Conservation (phyloP, 2,113 vertebrate species). For the Pipra filicauda region DNA sequence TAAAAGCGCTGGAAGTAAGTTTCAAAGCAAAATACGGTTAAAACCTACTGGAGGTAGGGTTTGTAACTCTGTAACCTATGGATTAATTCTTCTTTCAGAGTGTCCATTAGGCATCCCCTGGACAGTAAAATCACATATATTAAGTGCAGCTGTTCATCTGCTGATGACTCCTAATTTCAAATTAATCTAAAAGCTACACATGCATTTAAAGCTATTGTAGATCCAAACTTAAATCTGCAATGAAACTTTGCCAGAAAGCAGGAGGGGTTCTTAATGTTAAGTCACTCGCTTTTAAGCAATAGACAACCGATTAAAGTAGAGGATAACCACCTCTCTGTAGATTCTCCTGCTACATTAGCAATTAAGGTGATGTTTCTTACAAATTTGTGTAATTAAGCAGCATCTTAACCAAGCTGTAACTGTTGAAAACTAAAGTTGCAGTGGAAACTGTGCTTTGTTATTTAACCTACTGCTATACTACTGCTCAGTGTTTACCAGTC, state of each 20-base stretch:
- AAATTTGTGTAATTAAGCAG: not conserved
- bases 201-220: not conserved
- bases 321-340: not conserved
- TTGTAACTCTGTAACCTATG: not conserved
- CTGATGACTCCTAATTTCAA: not conserved
- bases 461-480: not conserved
- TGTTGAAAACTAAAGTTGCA: not conserved
- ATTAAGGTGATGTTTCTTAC: not conserved
- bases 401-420: not conserved
- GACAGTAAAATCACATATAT: not conserved
- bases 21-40: not conserved
- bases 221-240: not conserved
- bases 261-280: not conserved
- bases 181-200: not conserved
- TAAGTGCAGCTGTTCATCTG: not conserved
- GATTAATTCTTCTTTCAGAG: not conserved
- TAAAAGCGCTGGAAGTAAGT: not conserved
- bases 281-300: not conserved
- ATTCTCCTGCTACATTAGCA: not conserved
- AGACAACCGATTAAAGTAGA: not conserved
- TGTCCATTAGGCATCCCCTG: not conserved
- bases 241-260: not conserved
- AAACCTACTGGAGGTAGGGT: not conserved
- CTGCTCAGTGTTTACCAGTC: not conserved
- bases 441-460: not conserved